A percentile compares a stretch with the other conserved stretches of the same genome.
Conservation (phyloP, 2,797 vertebrate species). For the Catostomus latipinnis region DNA sequence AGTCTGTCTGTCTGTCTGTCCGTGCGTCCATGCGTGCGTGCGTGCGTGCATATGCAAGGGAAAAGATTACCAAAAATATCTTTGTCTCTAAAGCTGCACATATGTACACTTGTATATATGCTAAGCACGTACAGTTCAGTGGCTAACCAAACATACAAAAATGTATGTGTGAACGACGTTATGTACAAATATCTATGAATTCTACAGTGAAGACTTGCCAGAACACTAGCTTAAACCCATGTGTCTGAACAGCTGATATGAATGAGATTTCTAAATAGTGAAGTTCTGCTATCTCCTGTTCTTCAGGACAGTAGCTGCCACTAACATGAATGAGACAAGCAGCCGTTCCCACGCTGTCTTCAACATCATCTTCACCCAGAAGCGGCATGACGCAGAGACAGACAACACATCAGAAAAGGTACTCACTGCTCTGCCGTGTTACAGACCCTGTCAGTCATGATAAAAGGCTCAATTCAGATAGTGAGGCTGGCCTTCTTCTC, state of each 20-base stretch:
- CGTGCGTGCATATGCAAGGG: too few relatives aligned
- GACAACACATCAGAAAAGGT: slow-evolving; percentile 94
- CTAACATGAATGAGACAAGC: slow-evolving; percentile 99
- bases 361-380: slow-evolving; percentile 98
- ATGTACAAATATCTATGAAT: too few relatives aligned
- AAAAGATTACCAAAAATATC: too few relatives aligned
- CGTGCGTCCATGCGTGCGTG: too few relatives aligned
- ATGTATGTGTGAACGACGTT: too few relatives aligned
- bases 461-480: neutral
- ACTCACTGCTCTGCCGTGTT: slow-evolving; percentile 19
- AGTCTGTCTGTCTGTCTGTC: too few relatives aligned
- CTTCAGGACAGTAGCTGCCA: slow-evolving; percentile 93
- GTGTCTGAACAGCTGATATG: neutral
- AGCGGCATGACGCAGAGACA: slow-evolving; percentile 83
- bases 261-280: slow-evolving; percentile 24
- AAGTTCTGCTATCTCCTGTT: slow-evolving; percentile 11
- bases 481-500: neutral
- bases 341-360: slow-evolving; percentile 97
- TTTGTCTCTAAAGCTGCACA: too few relatives aligned
- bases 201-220: too few relatives aligned
- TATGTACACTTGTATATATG: too few relatives aligned
- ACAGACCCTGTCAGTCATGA: slow-evolving; percentile 37
- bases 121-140: too few relatives aligned
- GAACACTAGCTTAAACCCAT: neutral
- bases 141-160: too few relatives aligned